These are phyloP conservation scores for Pterobdella sp. DNA, from an alignment of 2,888 invertebrate genomes.

Conservation along the genomic window DNA sequence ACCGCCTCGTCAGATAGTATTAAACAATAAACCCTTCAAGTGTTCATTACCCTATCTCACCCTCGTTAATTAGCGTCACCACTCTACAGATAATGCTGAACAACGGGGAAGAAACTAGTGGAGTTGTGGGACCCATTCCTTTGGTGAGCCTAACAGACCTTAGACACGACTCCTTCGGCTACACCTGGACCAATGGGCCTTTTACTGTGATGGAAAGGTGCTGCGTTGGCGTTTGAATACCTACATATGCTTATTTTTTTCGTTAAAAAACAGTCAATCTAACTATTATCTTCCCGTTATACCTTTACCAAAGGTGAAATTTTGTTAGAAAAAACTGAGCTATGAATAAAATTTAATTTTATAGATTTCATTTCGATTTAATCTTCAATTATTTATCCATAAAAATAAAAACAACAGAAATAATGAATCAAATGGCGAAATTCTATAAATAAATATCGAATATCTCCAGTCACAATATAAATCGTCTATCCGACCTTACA, in stretches of 20 bases:
- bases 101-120: neutral
- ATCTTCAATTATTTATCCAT: too few relatives aligned
- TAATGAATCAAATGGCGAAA: too few relatives aligned
- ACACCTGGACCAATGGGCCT: slow-evolving; percentile 44
- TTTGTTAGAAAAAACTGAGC: neutral
- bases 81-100: neutral
- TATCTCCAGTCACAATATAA: neutral
- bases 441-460: too few relatives aligned
- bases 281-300: neutral
- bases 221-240: neutral
- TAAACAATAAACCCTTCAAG: too few relatives aligned
- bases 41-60: too few relatives aligned
- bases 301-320: neutral
- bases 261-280: neutral
- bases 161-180: slow-evolving; percentile 43
- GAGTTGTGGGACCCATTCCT: slow-evolving; percentile 35
- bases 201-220: slow-evolving; percentile 49
- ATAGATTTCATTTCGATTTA: too few relatives aligned
- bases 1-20: too few relatives aligned
- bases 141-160: slow-evolving; percentile 43
- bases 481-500: neutral
- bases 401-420: too few relatives aligned
- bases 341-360: too few relatives aligned
- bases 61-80: neutral
- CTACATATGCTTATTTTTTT: neutral